A percentile compares a stretch with the other conserved stretches of the same genome.
phyloP scores from a whole-genome alignment of 1,140 invertebrate genomes.

The Drosophila funebris region DNA sequence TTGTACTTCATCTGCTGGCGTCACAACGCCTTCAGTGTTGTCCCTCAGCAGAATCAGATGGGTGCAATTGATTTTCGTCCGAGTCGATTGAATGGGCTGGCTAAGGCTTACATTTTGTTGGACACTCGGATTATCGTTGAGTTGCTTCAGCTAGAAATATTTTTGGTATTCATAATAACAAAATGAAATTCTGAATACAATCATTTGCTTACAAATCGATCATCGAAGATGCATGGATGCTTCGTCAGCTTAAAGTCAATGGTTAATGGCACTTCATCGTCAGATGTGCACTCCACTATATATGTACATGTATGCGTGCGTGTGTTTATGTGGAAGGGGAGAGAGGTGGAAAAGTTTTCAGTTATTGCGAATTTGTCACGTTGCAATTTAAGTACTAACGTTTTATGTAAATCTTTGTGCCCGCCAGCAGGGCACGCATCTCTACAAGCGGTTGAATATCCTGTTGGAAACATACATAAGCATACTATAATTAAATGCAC shows the following conservation, averaged over 20 bases:
- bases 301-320: conserved; percentile 12
- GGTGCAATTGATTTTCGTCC: conserved; percentile 42
- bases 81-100: conserved; percentile 10
- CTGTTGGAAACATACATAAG: conserved; percentile 3
- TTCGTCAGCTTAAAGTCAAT: conserved; percentile 62
- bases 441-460: conserved; percentile 50
- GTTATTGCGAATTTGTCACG: conserved; percentile 37
- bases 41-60: conserved; percentile 46
- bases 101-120: conserved; percentile 48
- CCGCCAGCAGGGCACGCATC: conserved; percentile 63
- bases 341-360: conserved; percentile 21
- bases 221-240: conserved; percentile 62
- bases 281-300: conserved; percentile 52
- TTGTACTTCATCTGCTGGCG: conserved; percentile 18
- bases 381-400: conserved; percentile 52
- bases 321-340: neutral
- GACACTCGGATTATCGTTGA: conserved; percentile 22
- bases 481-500: neutral
- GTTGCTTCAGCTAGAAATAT: conserved; percentile 38
- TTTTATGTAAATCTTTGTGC: conserved; percentile 70
- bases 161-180: neutral
- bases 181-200: too few species aligned
- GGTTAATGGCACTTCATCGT: conserved; percentile 44
- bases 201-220: conserved; percentile 38
- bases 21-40: neutral